Percentiles rank a stretch among this genome's conserved stretches.
Evolutionary conservation across 2,888 invertebrate genomes (phyloP).

Genomic region (Oxyteleia sp.): DNA sequence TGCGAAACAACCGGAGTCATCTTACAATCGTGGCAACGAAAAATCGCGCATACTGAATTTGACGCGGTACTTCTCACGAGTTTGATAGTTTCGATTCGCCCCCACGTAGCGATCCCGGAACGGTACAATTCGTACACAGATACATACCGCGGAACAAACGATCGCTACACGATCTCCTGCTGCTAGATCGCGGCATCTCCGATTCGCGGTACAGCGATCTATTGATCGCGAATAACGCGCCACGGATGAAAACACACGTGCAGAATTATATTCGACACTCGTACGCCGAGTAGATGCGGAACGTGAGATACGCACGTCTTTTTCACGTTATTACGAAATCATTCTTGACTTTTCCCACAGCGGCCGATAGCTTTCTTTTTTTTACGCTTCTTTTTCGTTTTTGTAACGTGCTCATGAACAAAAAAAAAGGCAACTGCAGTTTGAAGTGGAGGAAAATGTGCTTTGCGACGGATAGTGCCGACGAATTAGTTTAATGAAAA

Average conservation of each 20-base stretch:
- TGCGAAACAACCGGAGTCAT: background rate
- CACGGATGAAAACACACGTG: conserved; percentile 79
- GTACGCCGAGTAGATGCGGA: conserved; percentile 59
- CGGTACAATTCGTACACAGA: conserved; percentile 82
- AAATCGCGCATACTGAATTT: conserved; percentile 41
- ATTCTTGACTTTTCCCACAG: conserved; percentile 61
- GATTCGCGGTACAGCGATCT: conserved; percentile 84
- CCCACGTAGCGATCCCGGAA: conserved; percentile 73
- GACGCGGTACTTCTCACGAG: conserved; percentile 81
- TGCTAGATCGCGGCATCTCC: conserved; percentile 84
- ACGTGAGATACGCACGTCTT: conserved; percentile 64
- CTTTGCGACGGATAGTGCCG: too few relatives aligned
- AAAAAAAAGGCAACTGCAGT: conserved; percentile 27
- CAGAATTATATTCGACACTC: conserved; percentile 75
- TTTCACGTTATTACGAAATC: conserved; percentile 61
- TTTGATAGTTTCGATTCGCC: conserved; percentile 78
- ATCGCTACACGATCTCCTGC: conserved; percentile 86
- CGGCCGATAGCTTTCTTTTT: conserved; percentile 58
- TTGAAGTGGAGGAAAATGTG: conserved; percentile 6
- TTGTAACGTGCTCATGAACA: conserved; percentile 31
- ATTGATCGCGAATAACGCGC: conserved; percentile 84
- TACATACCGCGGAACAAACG: conserved; percentile 84
- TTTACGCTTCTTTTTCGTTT: background rate
- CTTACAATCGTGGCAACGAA: conserved; percentile 15
- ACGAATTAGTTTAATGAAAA: too few relatives aligned